Percentiles rank a stretch among this genome's conserved stretches.
Evolutionary conservation across 2,797 vertebrate genomes (phyloP).

Genomic region (Semotilus atromaculatus): DNA sequence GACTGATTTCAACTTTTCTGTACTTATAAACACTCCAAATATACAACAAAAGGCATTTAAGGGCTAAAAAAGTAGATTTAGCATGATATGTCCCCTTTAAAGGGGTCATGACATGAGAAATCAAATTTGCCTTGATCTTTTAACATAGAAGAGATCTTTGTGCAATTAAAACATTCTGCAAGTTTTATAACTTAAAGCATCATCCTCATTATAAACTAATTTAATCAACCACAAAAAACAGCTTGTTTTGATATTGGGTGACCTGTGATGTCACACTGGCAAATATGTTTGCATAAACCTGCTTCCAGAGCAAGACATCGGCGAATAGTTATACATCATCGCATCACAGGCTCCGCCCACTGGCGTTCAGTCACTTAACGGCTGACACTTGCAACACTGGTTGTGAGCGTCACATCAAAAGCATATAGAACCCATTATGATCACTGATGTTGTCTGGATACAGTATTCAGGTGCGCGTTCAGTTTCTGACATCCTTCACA

Average conservation of each 20-base stretch:
- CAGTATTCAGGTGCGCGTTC: too few relatives aligned
- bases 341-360: too few relatives aligned
- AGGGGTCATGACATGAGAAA: not conserved
- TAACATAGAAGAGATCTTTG: not conserved
- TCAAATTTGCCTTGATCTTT: not conserved
- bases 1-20: too few relatives aligned
- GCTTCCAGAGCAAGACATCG: not conserved
- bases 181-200: not conserved
- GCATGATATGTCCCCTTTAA: too few relatives aligned
- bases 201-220: not conserved
- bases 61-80: too few relatives aligned
- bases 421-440: not conserved
- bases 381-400: not conserved
- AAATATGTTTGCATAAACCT: not conserved
- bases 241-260: not conserved
- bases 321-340: not conserved
- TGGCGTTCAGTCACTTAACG: not conserved
- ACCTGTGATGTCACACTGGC: not conserved
- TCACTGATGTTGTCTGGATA: too few relatives aligned
- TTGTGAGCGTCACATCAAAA: too few relatives aligned
- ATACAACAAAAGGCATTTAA: too few relatives aligned
- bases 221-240: not conserved
- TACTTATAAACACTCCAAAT: too few relatives aligned
- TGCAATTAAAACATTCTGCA: not conserved
- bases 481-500: too few relatives aligned